A percentile compares a stretch with the other conserved stretches of the same genome.
phyloP scores from a whole-genome alignment of 2,888 invertebrate genomes.

The Zaprionus bogoriensis region DNA sequence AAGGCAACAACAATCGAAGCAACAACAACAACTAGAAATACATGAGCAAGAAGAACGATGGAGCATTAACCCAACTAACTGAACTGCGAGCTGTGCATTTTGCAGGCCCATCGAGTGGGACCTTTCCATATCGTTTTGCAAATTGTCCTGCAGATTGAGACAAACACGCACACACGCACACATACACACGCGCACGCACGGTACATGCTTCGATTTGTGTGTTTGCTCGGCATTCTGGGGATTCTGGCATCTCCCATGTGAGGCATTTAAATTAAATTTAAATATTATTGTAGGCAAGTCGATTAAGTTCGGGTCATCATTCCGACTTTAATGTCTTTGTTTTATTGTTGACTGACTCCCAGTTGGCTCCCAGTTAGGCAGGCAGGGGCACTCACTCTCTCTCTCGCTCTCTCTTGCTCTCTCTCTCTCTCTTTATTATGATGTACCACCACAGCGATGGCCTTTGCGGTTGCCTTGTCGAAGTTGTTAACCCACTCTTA shows the following conservation, averaged over 20 bases:
- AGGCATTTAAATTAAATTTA: conserved; percentile 80
- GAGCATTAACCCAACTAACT: conserved; percentile 50
- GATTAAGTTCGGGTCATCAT: conserved; percentile 73
- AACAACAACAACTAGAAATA: conserved; percentile 6
- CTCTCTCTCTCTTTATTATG: conserved; percentile 45
- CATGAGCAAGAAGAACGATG: conserved; percentile 34
- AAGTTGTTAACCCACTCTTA: neutral
- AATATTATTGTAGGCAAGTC: conserved; percentile 79
- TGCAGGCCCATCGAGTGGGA: conserved; percentile 23
- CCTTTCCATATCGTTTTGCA: conserved; percentile 59
- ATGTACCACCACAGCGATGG: conserved; percentile 47
- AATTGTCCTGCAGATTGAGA: conserved; percentile 68
- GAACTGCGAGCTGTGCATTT: conserved; percentile 22
- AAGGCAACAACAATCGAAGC: conserved; percentile 11
- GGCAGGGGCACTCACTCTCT: neutral
- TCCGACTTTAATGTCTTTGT: conserved; percentile 67
- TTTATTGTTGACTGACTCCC: conserved; percentile 56
- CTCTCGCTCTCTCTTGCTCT: neutral
- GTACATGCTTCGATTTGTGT: conserved; percentile 62
- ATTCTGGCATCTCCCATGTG: conserved; percentile 23
- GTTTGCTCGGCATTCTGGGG: conserved; percentile 7
- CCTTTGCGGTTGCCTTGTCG: conserved; percentile 49
- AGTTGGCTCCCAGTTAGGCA: neutral
- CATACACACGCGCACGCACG: neutral
- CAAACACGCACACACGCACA: conserved; percentile 11